Conservation (phyloP, 2,113 vertebrate species). For the Triplophysa siluroides region DNA sequence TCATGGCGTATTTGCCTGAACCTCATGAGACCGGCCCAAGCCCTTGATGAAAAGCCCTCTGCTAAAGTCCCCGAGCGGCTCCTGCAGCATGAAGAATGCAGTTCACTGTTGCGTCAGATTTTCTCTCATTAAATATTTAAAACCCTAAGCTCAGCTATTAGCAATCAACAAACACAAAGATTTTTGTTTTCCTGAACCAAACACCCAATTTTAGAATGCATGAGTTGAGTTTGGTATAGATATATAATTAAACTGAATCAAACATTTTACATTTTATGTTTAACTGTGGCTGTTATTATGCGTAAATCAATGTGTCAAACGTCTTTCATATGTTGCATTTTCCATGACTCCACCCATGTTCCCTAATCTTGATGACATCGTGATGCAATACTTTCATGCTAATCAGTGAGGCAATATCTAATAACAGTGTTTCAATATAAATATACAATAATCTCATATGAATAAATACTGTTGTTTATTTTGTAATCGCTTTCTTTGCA, state of each 20-base stretch:
- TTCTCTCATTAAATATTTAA: constrained; percentile 67
- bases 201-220: constrained; percentile 9
- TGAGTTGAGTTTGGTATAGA: neutral
- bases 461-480: too few species aligned
- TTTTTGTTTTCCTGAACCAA: constrained; percentile 50
- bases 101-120: constrained; percentile 43
- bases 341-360: too few species aligned
- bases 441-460: too few species aligned
- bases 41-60: constrained; percentile 25
- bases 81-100: constrained; percentile 8
- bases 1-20: neutral
- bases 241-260: neutral
- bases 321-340: too few species aligned
- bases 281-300: neutral
- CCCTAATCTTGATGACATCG: too few species aligned
- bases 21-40: constrained; percentile 4
- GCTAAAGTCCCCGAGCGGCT: neutral
- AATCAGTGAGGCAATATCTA: too few species aligned
- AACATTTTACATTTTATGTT: neutral
- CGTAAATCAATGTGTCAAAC: neutral
- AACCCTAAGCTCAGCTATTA: constrained; percentile 49
- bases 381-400: too few species aligned
- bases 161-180: constrained; percentile 45
- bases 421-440: neutral
- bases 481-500: neutral